phyloP scores from a whole-genome alignment of 2,113 vertebrate species.

The Macrotus californicus region DNA sequence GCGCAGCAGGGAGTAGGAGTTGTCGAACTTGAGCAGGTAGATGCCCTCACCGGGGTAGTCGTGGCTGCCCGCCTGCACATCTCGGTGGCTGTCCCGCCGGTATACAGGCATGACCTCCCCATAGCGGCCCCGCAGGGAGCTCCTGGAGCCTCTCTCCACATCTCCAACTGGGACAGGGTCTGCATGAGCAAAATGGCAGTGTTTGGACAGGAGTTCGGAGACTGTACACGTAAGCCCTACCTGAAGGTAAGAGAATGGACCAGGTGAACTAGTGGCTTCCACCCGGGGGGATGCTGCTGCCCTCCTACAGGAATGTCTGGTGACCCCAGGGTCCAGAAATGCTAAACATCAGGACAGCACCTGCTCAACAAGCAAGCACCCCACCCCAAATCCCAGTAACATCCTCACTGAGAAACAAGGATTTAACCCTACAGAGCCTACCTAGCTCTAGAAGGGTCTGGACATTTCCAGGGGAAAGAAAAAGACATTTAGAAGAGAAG shows the following conservation, averaged over 20 bases:
- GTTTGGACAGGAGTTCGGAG: neutral
- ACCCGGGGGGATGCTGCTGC: neutral
- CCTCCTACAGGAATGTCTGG: neutral
- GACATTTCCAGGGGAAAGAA: neutral
- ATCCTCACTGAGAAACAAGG: neutral
- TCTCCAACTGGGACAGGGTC: conserved; percentile 89
- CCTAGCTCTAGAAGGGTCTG: neutral
- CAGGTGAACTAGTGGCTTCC: neutral
- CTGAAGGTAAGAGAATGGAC: neutral
- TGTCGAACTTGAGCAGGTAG: conserved; percentile 97
- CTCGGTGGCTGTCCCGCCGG: conserved; percentile 92
- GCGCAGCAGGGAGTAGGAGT: conserved; percentile 96
- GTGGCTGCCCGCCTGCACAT: conserved; percentile 92
- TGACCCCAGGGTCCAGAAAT: neutral
- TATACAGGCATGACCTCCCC: conserved; percentile 94
- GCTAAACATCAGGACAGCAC: neutral
- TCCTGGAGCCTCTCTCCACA: conserved; percentile 92
- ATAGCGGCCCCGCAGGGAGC: conserved; percentile 83
- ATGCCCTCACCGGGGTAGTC: conserved; percentile 96
- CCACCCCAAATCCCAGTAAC: neutral
- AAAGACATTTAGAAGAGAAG: neutral
- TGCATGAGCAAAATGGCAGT: conserved; percentile 67
- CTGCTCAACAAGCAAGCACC: neutral
- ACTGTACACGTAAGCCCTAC: neutral
- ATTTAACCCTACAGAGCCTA: neutral